phyloP scores from a whole-genome alignment of 2,113 vertebrate species.

The Xenotilapia caudafasciata region DNA sequence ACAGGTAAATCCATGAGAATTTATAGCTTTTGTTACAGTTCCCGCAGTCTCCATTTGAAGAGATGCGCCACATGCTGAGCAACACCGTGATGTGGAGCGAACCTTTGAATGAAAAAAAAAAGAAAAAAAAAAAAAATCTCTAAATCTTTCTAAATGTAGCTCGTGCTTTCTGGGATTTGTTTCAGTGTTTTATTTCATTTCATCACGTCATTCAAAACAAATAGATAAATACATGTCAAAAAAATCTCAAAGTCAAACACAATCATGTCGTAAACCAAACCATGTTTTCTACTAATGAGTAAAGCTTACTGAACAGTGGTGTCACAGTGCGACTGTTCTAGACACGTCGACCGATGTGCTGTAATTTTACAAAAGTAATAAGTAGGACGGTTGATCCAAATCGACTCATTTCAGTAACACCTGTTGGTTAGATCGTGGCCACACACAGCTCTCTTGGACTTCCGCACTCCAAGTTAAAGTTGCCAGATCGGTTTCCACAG shows the following conservation, averaged over 20 bases:
- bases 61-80: not conserved
- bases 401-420: conserved; percentile 26
- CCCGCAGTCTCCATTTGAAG: not conserved
- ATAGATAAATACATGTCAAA: not conserved
- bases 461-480: not conserved
- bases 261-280: not conserved
- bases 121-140: not conserved
- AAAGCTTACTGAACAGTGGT: not conserved
- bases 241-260: not conserved
- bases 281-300: not conserved
- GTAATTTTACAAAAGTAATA: not conserved
- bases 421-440: conserved; percentile 3
- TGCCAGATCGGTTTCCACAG: conserved; percentile 6
- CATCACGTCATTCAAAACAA: not conserved
- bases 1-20: not conserved
- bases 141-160: not conserved
- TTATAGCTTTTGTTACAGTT: not conserved
- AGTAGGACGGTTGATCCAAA: conserved; percentile 15
- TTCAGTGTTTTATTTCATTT: not conserved
- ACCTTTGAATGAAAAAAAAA: not conserved
- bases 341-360: not conserved
- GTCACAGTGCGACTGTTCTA: not conserved
- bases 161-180: not conserved
- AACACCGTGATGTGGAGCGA: not conserved
- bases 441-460: not conserved